These are phyloP conservation scores for Tautogolabrus adspersus DNA, from an alignment of 2,113 vertebrate genomes.

Conservation along the genomic window DNA sequence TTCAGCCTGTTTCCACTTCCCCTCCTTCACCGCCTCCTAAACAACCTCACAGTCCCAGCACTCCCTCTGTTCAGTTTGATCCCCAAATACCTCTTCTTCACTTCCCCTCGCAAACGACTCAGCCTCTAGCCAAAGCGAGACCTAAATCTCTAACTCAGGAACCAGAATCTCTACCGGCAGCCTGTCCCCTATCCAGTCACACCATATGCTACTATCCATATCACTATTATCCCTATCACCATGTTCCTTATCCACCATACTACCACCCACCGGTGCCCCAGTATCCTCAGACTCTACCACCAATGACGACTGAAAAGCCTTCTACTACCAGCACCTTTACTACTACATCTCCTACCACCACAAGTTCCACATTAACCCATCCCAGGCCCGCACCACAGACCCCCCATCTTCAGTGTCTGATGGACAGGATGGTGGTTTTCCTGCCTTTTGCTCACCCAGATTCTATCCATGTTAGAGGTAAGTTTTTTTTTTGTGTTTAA, in stretches of 20 bases:
- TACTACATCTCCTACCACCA: not conserved
- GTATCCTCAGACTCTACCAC: slow-evolving; percentile 11
- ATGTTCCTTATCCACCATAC: slow-evolving; percentile 10
- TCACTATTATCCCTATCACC: slow-evolving; percentile 31
- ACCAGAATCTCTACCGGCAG: not conserved
- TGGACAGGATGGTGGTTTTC: slow-evolving; percentile 48
- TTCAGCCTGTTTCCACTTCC: not conserved
- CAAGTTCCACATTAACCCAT: not conserved
- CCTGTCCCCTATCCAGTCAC: slow-evolving; percentile 25
- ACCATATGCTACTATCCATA: slow-evolving; percentile 38
- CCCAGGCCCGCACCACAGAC: slow-evolving; percentile 8
- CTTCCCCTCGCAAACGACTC: too few relatives aligned
- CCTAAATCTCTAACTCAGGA: not conserved
- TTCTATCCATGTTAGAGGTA: slow-evolving; percentile 81
- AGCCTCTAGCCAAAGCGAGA: too few relatives aligned
- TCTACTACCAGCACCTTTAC: not conserved
- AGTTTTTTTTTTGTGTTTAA: slow-evolving; percentile 21
- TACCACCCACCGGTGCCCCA: slow-evolving; percentile 15
- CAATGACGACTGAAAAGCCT: not conserved
- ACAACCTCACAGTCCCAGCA: not conserved
- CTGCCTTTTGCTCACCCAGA: slow-evolving; percentile 74
- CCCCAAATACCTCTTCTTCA: too few relatives aligned
- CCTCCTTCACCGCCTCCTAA: not conserved
- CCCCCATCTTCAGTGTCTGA: slow-evolving; percentile 62
- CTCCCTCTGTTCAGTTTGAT: not conserved